Conservation (phyloP, 2,797 vertebrate genomes). For the Spizella passerina region DNA sequence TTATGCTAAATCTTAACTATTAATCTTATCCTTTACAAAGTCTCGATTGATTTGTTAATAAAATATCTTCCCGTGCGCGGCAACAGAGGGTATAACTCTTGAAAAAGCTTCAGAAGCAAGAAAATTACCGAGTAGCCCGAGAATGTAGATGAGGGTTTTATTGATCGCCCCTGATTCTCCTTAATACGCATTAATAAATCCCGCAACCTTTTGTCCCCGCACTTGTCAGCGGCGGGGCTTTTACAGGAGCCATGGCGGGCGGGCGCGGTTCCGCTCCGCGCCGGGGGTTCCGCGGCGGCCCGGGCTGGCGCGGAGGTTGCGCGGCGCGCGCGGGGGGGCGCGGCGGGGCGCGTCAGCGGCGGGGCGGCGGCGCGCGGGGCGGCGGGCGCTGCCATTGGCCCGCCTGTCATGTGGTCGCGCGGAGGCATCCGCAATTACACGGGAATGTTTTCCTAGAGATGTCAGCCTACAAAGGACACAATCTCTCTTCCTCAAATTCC, state of each 20-base stretch:
- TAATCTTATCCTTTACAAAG: slow-evolving; percentile 87
- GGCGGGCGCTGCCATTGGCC: slow-evolving; percentile 99
- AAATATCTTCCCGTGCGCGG: slow-evolving; percentile 81
- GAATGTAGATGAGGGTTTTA: slow-evolving; percentile 86
- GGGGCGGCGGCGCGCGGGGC: slow-evolving; percentile 96
- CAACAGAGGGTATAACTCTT: slow-evolving; percentile 84
- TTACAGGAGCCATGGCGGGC: slow-evolving; percentile 74
- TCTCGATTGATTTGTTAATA: slow-evolving; percentile 87
- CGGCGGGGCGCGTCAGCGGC: slow-evolving; percentile 80
- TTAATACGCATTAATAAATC: slow-evolving; percentile 86
- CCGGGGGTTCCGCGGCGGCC: no score
- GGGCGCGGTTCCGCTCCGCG: background rate
- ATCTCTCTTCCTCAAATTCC: slow-evolving; percentile 93
- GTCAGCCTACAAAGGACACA: slow-evolving; percentile 99
- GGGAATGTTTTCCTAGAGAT: slow-evolving; percentile 99
- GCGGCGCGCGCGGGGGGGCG: background rate
- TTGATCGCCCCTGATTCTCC: slow-evolving; percentile 84
- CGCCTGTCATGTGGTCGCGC: slow-evolving; percentile 96
- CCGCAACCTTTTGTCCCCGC: slow-evolving; percentile 83
- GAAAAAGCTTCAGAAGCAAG: slow-evolving; percentile 83
- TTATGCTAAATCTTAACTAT: slow-evolving; percentile 85
- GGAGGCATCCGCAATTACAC: slow-evolving; percentile 96
- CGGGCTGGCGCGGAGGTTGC: no score
- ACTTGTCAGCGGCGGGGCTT: slow-evolving; percentile 77
- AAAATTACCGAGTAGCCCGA: slow-evolving; percentile 82